Evolutionary conservation across 2,113 vertebrate species (phyloP).

Genomic region (Procavia capensis): DNA sequence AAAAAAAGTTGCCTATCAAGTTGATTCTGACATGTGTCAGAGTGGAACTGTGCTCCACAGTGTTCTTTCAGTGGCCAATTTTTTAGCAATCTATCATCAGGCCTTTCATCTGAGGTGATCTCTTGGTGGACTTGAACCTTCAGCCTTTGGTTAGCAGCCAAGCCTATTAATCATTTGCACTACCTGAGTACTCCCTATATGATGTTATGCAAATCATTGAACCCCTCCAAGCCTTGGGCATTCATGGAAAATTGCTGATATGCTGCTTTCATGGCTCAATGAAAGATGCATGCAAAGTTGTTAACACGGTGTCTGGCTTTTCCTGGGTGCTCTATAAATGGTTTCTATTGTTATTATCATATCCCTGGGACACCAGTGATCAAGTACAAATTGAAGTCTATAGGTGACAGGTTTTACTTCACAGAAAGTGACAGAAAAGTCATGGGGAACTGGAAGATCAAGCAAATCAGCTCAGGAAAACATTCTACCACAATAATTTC

Average conservation of each 20-base stretch:
- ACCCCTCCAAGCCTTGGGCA: neutral
- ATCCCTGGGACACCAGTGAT: slow-evolving; percentile 42
- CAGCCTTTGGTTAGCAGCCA: too few species aligned
- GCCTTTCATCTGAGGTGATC: too few species aligned
- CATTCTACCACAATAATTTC: neutral
- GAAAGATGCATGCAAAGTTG: slow-evolving; percentile 32
- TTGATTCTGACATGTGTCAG: neutral
- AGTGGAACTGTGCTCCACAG: too few species aligned
- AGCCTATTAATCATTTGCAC: too few species aligned
- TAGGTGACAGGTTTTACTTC: neutral
- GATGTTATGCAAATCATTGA: neutral
- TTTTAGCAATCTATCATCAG: too few species aligned
- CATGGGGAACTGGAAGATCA: neutral
- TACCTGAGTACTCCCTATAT: neutral
- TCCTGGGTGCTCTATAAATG: neutral
- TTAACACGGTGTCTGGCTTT: neutral
- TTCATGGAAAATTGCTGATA: slow-evolving; percentile 7
- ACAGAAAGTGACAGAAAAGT: slow-evolving; percentile 6
- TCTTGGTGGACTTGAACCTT: too few species aligned
- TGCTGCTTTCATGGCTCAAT: neutral
- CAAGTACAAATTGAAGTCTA: neutral
- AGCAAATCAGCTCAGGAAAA: neutral
- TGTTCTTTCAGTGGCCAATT: too few species aligned
- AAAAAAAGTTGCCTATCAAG: too few species aligned
- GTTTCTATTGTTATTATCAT: slow-evolving; percentile 20